Evolutionary conservation across 2,888 invertebrate species (phyloP), one percentile per base, ranked within the genome.

Genomic region (Petrolisthes manimaculis): DNA sequence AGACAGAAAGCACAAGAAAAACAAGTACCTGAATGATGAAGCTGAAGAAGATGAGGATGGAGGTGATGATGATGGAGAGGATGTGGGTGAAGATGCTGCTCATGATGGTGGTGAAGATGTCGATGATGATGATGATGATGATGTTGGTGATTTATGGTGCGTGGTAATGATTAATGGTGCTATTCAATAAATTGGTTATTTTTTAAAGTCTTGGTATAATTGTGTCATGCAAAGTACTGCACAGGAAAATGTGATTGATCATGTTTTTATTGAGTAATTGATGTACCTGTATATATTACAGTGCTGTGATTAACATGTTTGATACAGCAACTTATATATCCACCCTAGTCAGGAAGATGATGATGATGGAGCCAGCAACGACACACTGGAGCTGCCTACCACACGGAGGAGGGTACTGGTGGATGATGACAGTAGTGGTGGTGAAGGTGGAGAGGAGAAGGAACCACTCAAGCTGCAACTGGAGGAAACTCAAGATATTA

Each of bases 21-120:
- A 75, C 69, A 92, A 92, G 5, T 94, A 94, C 92, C 92, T 93
- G 82, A 94, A 94, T 91, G 93, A 94, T 51, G 95, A 95, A 91
- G 94, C 94, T 55, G 93, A 92, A 77, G 93, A 93, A 14, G 93
- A 93, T 78, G 92, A 92, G 51, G 92, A 92, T 84, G 92, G 92
- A 18, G 92, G 92, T 37, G 92, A 88, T 55, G 89, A 77, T n/a
- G 77, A 61, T 18, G 67, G 55, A 56, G 81, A 84, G 5, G 77
- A 81, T 54, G 81, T 24, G 18, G 53, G 75, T 75, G 53, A 54
- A 18, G 67, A 82, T n/a, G 67, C 51, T 69, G 37, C 21, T 78
- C 5, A 67, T 85, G 53, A 79, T 79, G 75, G 12, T 14, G 37
- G 9, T 9, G 18, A 1, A n/a, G 61, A 8, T 9, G 21, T 24